Evolutionary conservation across 2,113 vertebrate genomes (phyloP), one percentile per base, ranked within the genome.

Genomic region (Calidris pugnax): DNA sequence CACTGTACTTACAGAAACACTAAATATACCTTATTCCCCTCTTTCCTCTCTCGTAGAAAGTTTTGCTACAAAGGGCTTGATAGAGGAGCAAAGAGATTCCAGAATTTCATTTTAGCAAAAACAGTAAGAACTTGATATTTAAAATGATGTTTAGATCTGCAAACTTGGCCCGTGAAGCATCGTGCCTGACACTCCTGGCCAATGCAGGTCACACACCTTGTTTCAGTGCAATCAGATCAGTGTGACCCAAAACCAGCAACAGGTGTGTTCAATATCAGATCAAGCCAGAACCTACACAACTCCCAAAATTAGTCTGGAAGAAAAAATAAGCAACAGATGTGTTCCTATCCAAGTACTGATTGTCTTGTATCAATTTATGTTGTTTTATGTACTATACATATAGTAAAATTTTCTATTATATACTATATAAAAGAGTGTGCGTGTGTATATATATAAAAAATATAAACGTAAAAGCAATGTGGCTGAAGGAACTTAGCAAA

Each of bases 301-400:
- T 41, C 56, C 28, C 15, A 63, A 37, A 79, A 82, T 15, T 1
- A 23, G 4, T 90, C 2, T 55, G 14, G 45, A 83, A 68, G 24
- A 28, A 74, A 66, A 20, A 35, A 67, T 5, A 63, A 79, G 3
- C 18, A 72, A 51, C 7, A 15, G 39, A 4, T 35, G 15, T 67
- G 59, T 85, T 82, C 26, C 12, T 30, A 2, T 10, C 0, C 0
- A 66, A 83, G n/a, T 23, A n/a, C 3, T 53, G 32, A 71, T 14
- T 28, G 11, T 5, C 32, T 71, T n/a, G 8, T 3, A 50, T 23
- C 19, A 22, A 21, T 28, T 59, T 50, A 67, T 53, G 67, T 19
- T 20, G 26, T 28, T 77, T 55, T 26, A 41, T 8, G 28, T 8
- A 13, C 33, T 76, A 11, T 23, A 48, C 14, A 32, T 43, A 45